These are phyloP conservation scores for Zoanthus sansibaricus DNA, from an alignment of 92 coral and sea anemone species.

Conservation along the genomic window DNA sequence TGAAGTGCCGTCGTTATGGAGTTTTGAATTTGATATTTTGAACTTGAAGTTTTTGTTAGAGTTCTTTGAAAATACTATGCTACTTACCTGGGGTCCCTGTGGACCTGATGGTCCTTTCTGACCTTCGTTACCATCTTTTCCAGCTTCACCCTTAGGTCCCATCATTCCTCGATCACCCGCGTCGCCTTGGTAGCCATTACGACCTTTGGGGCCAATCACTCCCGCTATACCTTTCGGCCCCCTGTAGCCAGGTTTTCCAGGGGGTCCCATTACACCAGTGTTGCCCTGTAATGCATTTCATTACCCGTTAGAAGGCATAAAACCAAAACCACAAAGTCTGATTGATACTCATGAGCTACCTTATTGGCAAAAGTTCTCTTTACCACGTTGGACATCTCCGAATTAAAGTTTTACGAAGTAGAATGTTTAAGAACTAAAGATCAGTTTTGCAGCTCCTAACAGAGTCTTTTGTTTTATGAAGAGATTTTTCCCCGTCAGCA, in stretches of 20 bases:
- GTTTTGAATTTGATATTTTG: no score
- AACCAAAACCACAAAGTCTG: not conserved
- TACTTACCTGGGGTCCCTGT: slow-evolving; percentile 23
- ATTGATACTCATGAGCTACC: no score
- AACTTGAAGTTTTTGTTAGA: no score
- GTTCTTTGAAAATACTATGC: not conserved
- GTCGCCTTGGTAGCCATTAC: slow-evolving; percentile 40
- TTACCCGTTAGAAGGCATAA: not conserved
- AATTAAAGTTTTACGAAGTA: no score
- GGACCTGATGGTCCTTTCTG: slow-evolving; percentile 10
- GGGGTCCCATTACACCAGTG: slow-evolving; percentile 16
- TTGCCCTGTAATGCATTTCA: slow-evolving; percentile 16
- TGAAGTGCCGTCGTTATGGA: no score
- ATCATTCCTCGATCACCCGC: slow-evolving; percentile 21
- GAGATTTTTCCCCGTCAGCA: no score
- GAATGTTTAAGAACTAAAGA: no score
- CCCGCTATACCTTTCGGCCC: slow-evolving; percentile 35
- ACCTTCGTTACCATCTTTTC: slow-evolving; percentile 14
- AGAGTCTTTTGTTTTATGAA: no score
- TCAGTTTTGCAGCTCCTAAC: no score
- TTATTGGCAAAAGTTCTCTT: no score
- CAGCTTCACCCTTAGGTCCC: slow-evolving; percentile 30
- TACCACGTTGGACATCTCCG: no score
- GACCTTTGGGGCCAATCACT: slow-evolving; percentile 20
- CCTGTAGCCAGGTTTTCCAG: slow-evolving; percentile 44